Base-by-base conservation (phyloP, 2,113 vertebrate species). In the Mungos mungo region DNA sequence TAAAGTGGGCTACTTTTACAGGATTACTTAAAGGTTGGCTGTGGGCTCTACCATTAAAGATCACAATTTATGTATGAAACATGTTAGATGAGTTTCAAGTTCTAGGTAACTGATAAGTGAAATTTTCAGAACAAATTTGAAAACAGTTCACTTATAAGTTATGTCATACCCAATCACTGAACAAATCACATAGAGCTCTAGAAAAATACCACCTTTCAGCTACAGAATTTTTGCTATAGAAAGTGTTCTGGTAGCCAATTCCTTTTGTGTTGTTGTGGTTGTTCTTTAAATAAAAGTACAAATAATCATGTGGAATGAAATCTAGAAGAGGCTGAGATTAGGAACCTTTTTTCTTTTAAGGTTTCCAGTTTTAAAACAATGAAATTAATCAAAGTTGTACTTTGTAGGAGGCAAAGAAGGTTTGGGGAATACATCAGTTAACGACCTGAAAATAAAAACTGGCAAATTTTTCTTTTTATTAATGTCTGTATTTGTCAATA, bases 141-240 rank as follows among this genome's bases (percentile, higher is more conserved):
- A 97, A 89, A 60, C 15, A 93, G 80, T 14, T 84, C 16, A 66
- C 35, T 85, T 91, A 41, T 76, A 84, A 69, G 77, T 71, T 66
- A 88, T 95, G 13, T 25, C 63, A 63, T 47, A 71, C 14, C 68
- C 52, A 94, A 82, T 80, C 33, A 57, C 27, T 90, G 27, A 94
- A 88, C n/a, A 94, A 68, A 81, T 90, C 60, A 57, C 18, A 94
- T 14, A 97, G 84, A 71, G 21, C n/a, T 96, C 88, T 89, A 98
- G 41, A 96, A 97, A 95, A 98, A 92, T 77, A 5, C 57, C 27
- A 92, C 92, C 96, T 97, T 82, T 89, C 45, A 79, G 96, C 85
- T 93, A 50, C 68, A 97, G 84, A 96, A 97, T 54, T 60, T 94
- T 47, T 74, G 66, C 66, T 68, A 19, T n/a, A 52, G 13, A 76